These are phyloP conservation scores for Speoplatyrhinus poulsoni DNA, from an alignment of 2,113 vertebrate species.

Conservation along the genomic window DNA sequence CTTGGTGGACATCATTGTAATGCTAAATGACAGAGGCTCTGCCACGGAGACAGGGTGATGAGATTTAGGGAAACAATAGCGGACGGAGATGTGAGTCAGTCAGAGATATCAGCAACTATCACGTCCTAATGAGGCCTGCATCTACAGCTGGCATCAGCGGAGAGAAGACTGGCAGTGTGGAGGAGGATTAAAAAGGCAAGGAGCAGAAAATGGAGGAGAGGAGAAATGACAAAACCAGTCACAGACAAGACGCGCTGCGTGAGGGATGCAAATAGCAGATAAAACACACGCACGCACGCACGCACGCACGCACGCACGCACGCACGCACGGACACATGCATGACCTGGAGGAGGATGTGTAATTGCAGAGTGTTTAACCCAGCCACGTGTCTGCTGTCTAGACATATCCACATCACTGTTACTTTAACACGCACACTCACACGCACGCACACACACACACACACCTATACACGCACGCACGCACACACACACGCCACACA, in stretches of 20 bases:
- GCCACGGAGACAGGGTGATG: slow-evolving; percentile 26
- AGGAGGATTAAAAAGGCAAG: background rate
- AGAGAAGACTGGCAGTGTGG: slow-evolving; percentile 5
- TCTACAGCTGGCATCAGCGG: slow-evolving; percentile 54
- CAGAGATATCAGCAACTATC: slow-evolving; percentile 67
- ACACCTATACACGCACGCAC: slow-evolving; percentile 17
- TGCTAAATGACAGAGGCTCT: slow-evolving; percentile 19
- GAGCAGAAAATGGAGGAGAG: slow-evolving; percentile 1
- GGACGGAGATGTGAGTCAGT: slow-evolving; percentile 60
- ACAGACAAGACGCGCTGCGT: background rate
- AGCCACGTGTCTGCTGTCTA: slow-evolving; percentile 73
- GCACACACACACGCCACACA: slow-evolving; percentile 12
- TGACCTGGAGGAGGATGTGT: slow-evolving; percentile 58
- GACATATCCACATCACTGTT: slow-evolving; percentile 64
- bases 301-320: slow-evolving; percentile 46
- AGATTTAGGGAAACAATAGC: slow-evolving; percentile 59
- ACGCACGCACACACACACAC: background rate
- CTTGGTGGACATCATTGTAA: slow-evolving; percentile 52
- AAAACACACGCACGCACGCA: slow-evolving; percentile 18
- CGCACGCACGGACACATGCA: slow-evolving; percentile 39
- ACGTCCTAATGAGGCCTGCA: slow-evolving; percentile 56
- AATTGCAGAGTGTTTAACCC: slow-evolving; percentile 77
- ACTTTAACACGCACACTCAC: slow-evolving; percentile 29
- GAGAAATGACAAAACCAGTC: background rate
- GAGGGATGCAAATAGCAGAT: slow-evolving; percentile 13